Base-by-base conservation (phyloP, 37 sponge, comb jelly and placozoan genomes). In the Ianthella basta region DNA sequence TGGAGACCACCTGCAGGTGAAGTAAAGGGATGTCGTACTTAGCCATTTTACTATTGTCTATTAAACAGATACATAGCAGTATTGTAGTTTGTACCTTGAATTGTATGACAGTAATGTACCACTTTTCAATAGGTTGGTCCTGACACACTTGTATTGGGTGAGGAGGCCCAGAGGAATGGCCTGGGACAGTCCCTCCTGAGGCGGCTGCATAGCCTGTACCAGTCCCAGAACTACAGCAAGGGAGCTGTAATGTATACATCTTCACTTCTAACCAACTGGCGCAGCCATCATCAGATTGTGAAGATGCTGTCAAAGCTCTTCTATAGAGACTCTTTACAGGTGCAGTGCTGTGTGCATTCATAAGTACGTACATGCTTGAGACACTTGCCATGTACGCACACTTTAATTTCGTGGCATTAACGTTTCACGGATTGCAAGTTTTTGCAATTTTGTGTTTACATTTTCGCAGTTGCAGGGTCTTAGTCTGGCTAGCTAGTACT, bases 41-140 rank as follows among this genome's bases (percentile, higher is more conserved):
- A 10, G 50, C 8, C 12, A 15, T 36, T 32, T 12, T 5, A 30
- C 5, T 10, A 15, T 3, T 3, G 8, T 25, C 54, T 79, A 16
- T 18, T n/a, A 5, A 25, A 79, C 39, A 5, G 5, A 25, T 6
- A 55, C 34, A 30, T 59, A 2, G 13, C 24, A 15, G 29, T 24
- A 27, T 13, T 55, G 25, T 16, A 56, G 54, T 8, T n/a, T 24
- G 0, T 72, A 35, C 29, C 37, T 72, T 37, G 34, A 4, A n/a
- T 73, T 38, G 29, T n/a, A n/a, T n/a, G 35, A n/a, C 23, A 30
- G 35, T 73, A 6, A n/a, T 38, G 36, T 73, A n/a, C 29, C 20
- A 4, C 39, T 35, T 84, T 41, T 56, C 13, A 1, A 1, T 67
- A 91, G 91, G 88, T 91, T 44, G 91, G 91, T 72, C 91, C 91